Base-by-base conservation (phyloP, 2,888 invertebrate species). In the Watsonalla cultraria region DNA sequence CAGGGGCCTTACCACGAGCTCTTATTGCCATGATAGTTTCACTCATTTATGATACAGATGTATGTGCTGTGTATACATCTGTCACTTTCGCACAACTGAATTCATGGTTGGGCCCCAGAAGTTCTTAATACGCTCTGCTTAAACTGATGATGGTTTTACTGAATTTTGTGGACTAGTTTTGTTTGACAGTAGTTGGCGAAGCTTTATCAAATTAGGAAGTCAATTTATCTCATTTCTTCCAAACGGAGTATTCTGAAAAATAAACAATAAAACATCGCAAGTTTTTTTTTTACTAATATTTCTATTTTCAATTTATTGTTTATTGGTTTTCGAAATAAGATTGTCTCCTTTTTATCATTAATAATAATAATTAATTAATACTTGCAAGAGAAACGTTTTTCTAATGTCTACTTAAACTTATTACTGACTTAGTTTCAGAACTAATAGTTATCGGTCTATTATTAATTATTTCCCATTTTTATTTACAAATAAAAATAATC, bases 221-320 rank as follows among this genome's bases (percentile, higher is more conserved):
- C 24, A 24, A n/a, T n/a, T n/a, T n/a, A n/a, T n/a, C n/a, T n/a
- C n/a, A n/a, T n/a, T n/a, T n/a, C n/a, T 24, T 24, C 24, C 24
- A 24, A 4, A 24, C 24, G 24, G 24, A 2, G 4, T 24, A 24
- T 24, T 24, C 24, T 24, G 24, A 24, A 24, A 24, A 24, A 24
- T 24, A 45, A 42, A 11, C 6, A 86, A 83, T 85, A 74, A 83
- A 84, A 85, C 84, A 77, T 79, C 68, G 33, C 24, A 59, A 54
- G 57, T 61, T 49, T 54, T 57, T n/a, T 9, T 58, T 63, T 76
- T 84, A 82, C 89, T 90, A 90, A 84, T 88, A 84, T 82, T 82
- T 84, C 87, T 89, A 89, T 89, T 84, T 84, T 84, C 83, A 84
- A 80, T 86, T 86, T 84, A 86, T 87, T 88, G 88, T 88, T 86